Percentiles rank a stretch among this genome's conserved stretches.
Evolutionary conservation across 2,113 vertebrate species (phyloP).

Genomic region (Thymallus thymallus): DNA sequence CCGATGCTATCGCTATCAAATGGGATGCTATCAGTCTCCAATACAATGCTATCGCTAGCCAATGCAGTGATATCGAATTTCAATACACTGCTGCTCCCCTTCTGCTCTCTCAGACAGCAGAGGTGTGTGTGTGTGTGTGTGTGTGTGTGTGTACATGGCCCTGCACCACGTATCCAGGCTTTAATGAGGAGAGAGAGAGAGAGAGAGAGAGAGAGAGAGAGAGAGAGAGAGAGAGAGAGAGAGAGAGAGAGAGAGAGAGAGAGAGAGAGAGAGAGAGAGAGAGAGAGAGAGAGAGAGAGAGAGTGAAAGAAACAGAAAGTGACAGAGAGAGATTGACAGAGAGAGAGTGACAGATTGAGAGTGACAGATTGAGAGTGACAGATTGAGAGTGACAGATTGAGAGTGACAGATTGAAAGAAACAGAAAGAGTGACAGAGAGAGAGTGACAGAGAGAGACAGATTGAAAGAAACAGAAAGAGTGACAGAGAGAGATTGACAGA

Average conservation of each 20-base stretch:
- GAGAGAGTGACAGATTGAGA: too few relatives aligned
- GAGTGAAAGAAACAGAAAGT: too few relatives aligned
- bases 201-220: not conserved
- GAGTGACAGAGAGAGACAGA: too few relatives aligned
- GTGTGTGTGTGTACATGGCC: conserved; percentile 4
- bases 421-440: too few relatives aligned
- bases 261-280: not conserved
- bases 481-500: too few relatives aligned
- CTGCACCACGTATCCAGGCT: conserved; percentile 59
- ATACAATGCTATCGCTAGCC: conserved; percentile 55
- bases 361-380: too few relatives aligned
- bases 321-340: too few relatives aligned
- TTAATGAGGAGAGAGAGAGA: conserved; percentile 58
- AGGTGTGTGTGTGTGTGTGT: too few relatives aligned
- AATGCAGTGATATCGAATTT: conserved; percentile 57
- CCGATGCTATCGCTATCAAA: conserved; percentile 60
- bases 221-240: not conserved
- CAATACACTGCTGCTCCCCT: conserved; percentile 46
- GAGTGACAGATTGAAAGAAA: too few relatives aligned
- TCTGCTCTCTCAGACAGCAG: conserved; percentile 10
- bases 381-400: too few relatives aligned
- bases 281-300: not conserved
- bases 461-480: too few relatives aligned
- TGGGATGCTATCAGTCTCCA: conserved; percentile 59
- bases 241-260: conserved; percentile 22